Evolutionary conservation across 2,888 invertebrate species (phyloP).

Genomic region (Dugesia japonica): DNA sequence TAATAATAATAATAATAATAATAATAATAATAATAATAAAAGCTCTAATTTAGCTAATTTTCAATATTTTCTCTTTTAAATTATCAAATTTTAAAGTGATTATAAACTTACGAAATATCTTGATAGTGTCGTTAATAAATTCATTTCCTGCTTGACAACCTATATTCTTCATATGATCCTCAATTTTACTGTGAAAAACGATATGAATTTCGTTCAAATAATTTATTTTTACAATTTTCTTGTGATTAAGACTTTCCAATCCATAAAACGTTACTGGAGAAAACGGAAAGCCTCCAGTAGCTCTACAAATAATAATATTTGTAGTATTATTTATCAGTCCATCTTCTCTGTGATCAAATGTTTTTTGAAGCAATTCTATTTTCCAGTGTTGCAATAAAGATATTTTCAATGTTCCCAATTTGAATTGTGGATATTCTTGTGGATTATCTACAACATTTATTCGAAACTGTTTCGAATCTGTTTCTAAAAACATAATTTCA

Average conservation of each 20-base stretch:
- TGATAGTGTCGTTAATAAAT: not conserved
- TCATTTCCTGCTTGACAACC: not conserved
- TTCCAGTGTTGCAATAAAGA: not conserved
- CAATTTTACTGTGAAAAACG: not conserved
- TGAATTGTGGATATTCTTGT: not conserved
- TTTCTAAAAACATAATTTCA: not conserved
- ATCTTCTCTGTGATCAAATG: not conserved
- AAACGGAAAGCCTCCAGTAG: not conserved
- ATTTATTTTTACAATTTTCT: not conserved
- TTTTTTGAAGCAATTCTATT: not conserved
- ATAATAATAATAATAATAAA: too few relatives aligned
- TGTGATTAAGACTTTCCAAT: not conserved
- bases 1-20: too few relatives aligned
- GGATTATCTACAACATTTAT: not conserved
- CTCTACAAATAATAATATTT: not conserved
- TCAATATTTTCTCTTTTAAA: too few relatives aligned
- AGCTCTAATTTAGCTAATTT: too few relatives aligned
- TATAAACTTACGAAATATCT: not conserved
- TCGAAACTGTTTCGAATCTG: not conserved
- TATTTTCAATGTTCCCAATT: not conserved
- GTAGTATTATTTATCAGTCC: not conserved
- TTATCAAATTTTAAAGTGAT: too few relatives aligned
- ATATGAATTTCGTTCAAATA: not conserved
- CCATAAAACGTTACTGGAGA: not conserved
- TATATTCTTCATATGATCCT: not conserved